phyloP scores from a whole-genome alignment of 2,113 vertebrate species.

The Chunga burmeisteri region DNA sequence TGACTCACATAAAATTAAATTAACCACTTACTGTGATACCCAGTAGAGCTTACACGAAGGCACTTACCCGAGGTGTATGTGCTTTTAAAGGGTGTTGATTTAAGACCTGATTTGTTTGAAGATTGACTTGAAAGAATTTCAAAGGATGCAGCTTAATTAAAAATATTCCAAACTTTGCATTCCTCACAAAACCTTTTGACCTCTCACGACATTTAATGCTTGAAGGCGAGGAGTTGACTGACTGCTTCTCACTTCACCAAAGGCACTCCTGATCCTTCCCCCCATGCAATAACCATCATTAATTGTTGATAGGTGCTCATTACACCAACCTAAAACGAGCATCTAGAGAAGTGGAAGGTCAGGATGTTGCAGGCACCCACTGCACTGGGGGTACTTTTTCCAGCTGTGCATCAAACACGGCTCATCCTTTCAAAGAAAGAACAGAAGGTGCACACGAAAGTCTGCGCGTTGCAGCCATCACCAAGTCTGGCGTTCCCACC shows the following conservation, averaged over 20 bases:
- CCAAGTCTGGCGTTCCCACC: slow-evolving; percentile 32
- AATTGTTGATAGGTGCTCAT: slow-evolving; percentile 43
- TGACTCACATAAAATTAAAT: background rate
- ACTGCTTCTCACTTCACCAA: slow-evolving; percentile 64
- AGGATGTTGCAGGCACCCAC: background rate
- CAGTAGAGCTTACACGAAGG: background rate
- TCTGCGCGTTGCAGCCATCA: slow-evolving; percentile 15
- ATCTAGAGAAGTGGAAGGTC: background rate
- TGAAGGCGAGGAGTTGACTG: slow-evolving; percentile 67
- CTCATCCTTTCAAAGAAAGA: slow-evolving; percentile 11
- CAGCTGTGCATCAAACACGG: background rate
- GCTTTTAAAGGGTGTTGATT: slow-evolving; percentile 52
- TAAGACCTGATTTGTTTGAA: slow-evolving; percentile 56
- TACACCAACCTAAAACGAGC: background rate
- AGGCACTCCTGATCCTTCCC: slow-evolving; percentile 59
- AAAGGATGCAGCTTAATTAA: slow-evolving; percentile 61
- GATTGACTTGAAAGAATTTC: slow-evolving; percentile 67
- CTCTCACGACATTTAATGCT: slow-evolving; percentile 56
- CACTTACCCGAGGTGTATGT: background rate
- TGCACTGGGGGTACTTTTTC: background rate
- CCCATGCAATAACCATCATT: background rate
- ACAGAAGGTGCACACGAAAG: background rate
- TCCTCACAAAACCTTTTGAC: slow-evolving; percentile 76
- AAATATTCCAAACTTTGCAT: slow-evolving; percentile 66
- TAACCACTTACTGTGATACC: background rate